These are phyloP conservation scores for Sphyrna mokarran DNA, from an alignment of 2,113 vertebrate genomes.

Conservation along the genomic window DNA sequence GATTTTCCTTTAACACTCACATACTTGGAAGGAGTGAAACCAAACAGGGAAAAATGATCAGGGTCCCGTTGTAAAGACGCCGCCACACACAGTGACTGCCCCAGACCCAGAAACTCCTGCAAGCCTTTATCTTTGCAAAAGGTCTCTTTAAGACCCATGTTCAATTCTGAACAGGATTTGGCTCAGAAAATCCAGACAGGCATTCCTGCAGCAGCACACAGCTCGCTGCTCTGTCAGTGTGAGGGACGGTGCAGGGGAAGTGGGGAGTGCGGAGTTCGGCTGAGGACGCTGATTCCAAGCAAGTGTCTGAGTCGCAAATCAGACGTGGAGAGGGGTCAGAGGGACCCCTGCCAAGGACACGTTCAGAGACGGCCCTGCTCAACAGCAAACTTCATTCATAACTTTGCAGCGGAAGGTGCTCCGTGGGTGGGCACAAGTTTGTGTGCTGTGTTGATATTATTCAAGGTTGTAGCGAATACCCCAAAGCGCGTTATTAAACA, in stretches of 20 bases:
- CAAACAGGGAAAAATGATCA: not conserved
- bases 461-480: not conserved
- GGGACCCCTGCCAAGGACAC: not conserved
- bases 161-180: not conserved
- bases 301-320: not conserved
- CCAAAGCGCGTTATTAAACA: not conserved
- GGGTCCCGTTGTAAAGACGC: not conserved
- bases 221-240: not conserved
- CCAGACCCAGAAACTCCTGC: too few relatives aligned
- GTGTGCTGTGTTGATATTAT: not conserved
- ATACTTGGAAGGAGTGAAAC: not conserved
- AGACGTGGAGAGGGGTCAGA: not conserved
- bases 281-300: not conserved
- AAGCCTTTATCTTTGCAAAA: not conserved
- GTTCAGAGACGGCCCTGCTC: not conserved
- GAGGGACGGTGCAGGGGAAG: not conserved
- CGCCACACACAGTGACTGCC: not conserved
- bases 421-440: not conserved
- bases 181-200: constrained; percentile 10
- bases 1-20: not conserved
- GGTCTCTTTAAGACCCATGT: not conserved
- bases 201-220: not conserved
- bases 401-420: not conserved
- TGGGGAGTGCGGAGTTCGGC: not conserved
- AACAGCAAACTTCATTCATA: constrained; percentile 28